Conservation (phyloP, 1,140 invertebrate genomes). For the Trinorchestia longiramus region DNA sequence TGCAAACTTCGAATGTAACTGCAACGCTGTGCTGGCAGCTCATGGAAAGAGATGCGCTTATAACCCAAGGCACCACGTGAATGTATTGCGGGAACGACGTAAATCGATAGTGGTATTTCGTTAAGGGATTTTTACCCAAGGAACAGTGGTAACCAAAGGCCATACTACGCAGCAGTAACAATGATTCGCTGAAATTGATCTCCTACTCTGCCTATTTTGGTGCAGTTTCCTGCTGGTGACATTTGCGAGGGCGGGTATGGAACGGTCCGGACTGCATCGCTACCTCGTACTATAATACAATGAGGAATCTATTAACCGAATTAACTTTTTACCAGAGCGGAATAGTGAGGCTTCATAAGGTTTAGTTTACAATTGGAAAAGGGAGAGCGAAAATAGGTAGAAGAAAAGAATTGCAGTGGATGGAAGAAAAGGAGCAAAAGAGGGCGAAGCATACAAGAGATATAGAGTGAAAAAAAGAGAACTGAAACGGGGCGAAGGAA, state of each 20-base stretch:
- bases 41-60: background rate
- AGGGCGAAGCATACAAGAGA: too few relatives aligned
- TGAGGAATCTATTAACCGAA: too few relatives aligned
- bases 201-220: background rate
- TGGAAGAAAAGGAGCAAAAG: too few relatives aligned
- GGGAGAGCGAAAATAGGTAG: background rate
- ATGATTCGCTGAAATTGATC: background rate
- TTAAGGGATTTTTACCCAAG: background rate
- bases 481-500: too few relatives aligned
- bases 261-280: too few relatives aligned
- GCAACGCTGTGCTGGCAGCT: background rate
- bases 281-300: too few relatives aligned
- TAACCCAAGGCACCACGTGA: too few relatives aligned
- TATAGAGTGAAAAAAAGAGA: too few relatives aligned
- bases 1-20: background rate
- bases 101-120: constrained; percentile 1
- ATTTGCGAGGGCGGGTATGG: background rate
- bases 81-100: background rate
- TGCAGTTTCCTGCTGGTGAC: background rate
- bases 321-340: too few relatives aligned
- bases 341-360: background rate
- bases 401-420: background rate
- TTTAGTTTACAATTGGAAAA: background rate
- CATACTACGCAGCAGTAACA: background rate
- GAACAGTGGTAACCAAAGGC: background rate